These are phyloP conservation scores for Pteropus rufus DNA, from an alignment of 2,797 vertebrate genomes.

Conservation along the genomic window DNA sequence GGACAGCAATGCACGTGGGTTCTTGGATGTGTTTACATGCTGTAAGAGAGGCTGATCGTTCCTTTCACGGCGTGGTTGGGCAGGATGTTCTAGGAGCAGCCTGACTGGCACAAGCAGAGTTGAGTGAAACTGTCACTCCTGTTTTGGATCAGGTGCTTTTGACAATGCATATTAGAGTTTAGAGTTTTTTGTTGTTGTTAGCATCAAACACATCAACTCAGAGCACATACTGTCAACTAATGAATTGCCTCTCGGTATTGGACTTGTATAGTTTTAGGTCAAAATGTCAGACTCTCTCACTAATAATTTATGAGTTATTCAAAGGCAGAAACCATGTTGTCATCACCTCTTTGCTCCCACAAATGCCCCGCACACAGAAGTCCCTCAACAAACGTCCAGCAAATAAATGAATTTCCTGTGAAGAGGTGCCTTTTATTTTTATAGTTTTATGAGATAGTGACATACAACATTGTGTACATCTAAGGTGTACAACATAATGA, in stretches of 20 bases:
- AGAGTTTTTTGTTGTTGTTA: neutral
- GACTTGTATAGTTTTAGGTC: neutral
- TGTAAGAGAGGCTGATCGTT: accelerated
- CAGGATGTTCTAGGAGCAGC: neutral
- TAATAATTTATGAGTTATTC: neutral
- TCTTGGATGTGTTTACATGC: accelerated
- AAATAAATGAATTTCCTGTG: neutral
- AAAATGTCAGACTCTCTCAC: neutral
- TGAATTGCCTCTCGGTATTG: neutral
- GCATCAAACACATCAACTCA: neutral
- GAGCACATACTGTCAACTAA: accelerated
- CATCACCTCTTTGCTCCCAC: neutral
- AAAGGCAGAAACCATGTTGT: neutral
- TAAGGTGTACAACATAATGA: neutral
- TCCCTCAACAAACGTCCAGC: neutral
- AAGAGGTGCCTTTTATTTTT: neutral
- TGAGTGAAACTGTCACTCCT: neutral
- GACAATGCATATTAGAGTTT: accelerated
- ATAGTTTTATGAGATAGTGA: neutral
- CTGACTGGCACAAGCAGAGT: neutral
- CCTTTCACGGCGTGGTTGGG: neutral
- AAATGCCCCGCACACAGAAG: neutral
- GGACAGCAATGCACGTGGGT: accelerated
- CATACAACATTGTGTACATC: neutral
- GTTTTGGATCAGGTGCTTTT: neutral